phyloP scores from a whole-genome alignment of 2,888 invertebrate species.

The Diloba caeruleocephala region DNA sequence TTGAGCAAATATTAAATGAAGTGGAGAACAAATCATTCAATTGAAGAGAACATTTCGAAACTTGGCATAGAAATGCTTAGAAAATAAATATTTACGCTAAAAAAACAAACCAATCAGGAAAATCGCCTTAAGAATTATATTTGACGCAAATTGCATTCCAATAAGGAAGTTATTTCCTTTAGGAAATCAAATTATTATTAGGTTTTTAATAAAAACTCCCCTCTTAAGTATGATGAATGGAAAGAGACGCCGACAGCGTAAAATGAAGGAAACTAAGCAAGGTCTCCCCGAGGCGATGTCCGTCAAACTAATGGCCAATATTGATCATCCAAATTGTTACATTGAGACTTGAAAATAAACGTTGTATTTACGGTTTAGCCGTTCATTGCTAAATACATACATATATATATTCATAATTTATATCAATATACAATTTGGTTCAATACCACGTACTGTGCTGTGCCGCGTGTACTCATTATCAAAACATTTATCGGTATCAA shows the following conservation, averaged over 20 bases:
- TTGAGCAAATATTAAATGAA: too few relatives aligned
- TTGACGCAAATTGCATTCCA: background rate
- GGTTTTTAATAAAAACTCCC: conserved; percentile 10
- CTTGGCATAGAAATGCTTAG: background rate
- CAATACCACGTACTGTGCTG: too few relatives aligned
- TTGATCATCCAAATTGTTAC: background rate
- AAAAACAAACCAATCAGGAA: background rate
- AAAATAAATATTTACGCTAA: background rate
- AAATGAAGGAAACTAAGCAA: conserved; percentile 1
- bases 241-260: background rate
- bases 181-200: conserved; percentile 14
- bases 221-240: background rate
- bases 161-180: conserved; percentile 1
- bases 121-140: background rate
- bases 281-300: background rate
- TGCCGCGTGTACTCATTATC: too few relatives aligned
- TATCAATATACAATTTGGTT: too few relatives aligned
- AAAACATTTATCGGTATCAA: too few relatives aligned
- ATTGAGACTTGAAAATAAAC: background rate
- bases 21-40: too few relatives aligned
- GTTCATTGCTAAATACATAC: too few relatives aligned
- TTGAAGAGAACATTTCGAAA: too few relatives aligned
- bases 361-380: too few relatives aligned
- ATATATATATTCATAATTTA: too few relatives aligned
- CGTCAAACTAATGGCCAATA: background rate